Conservation (phyloP, 2,113 vertebrate species). For the Gymnobelideus leadbeateri region DNA sequence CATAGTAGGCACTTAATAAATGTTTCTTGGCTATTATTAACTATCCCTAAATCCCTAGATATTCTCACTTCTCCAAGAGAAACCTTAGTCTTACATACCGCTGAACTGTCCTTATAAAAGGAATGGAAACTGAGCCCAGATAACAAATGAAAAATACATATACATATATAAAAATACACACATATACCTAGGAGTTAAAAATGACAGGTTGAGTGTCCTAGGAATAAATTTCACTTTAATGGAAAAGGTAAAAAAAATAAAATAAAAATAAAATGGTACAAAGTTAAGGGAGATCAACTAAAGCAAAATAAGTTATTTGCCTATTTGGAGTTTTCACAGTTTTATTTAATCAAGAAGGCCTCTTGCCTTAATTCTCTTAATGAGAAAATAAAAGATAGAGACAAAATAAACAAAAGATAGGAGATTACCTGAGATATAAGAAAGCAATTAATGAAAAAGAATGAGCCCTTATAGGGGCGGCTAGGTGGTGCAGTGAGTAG, state of each 20-base stretch:
- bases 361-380: slow-evolving; percentile 43
- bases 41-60: not conserved
- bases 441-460: slow-evolving; percentile 40
- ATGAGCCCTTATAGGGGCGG: slow-evolving; percentile 5
- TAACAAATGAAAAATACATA: too few relatives aligned
- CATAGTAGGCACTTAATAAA: not conserved
- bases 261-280: not conserved
- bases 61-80: not conserved
- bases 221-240: slow-evolving; percentile 14
- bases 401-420: slow-evolving; percentile 44
- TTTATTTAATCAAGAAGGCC: not conserved
- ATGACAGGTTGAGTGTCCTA: slow-evolving; percentile 21
- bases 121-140: too few relatives aligned
- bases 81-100: not conserved
- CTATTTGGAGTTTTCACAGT: not conserved
- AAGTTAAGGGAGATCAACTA: slow-evolving; percentile 28
- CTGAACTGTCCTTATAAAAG: not conserved
- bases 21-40: not conserved
- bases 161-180: not conserved
- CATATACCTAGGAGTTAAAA: not conserved
- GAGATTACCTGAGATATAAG: slow-evolving; percentile 22
- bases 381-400: slow-evolving; percentile 21
- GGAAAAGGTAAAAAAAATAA: not conserved
- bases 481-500: too few relatives aligned
- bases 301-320: slow-evolving; percentile 16